phyloP scores from a whole-genome alignment of 2,113 vertebrate genomes.

The Apodemus speciosus region DNA sequence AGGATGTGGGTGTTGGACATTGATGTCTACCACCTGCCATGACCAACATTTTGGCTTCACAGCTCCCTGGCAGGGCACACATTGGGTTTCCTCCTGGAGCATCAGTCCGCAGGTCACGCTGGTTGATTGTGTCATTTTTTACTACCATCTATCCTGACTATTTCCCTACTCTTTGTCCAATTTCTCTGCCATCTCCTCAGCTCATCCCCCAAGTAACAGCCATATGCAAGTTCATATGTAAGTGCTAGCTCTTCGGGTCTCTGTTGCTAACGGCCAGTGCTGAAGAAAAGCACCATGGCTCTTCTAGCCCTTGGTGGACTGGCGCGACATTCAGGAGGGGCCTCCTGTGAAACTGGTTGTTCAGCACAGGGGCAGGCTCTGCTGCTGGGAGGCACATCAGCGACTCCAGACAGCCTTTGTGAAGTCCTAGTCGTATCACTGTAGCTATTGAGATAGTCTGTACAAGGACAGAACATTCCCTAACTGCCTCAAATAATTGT shows the following conservation, averaged over 20 bases:
- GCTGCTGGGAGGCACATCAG: neutral
- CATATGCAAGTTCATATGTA: neutral
- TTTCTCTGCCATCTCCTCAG: neutral
- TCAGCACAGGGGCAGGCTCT: neutral
- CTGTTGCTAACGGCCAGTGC: neutral
- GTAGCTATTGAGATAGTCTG: neutral
- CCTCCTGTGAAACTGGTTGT: neutral
- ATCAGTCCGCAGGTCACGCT: neutral
- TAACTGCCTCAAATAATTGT: neutral
- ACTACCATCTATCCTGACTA: neutral
- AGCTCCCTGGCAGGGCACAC: neutral
- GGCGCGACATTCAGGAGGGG: neutral
- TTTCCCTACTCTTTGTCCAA: neutral
- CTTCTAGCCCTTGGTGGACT: neutral
- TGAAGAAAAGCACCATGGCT: neutral
- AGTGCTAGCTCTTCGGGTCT: neutral
- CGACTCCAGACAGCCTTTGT: neutral
- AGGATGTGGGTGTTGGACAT: neutral
- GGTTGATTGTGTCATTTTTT: neutral
- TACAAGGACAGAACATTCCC: neutral
- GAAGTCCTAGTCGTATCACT: neutral
- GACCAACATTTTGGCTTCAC: neutral
- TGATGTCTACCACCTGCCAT: neutral
- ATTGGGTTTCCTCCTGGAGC: too few relatives aligned
- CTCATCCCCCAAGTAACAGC: neutral